phyloP scores from a whole-genome alignment of 37 sponge, comb jelly and placozoan genomes.

The Beroe forskalii region DNA sequence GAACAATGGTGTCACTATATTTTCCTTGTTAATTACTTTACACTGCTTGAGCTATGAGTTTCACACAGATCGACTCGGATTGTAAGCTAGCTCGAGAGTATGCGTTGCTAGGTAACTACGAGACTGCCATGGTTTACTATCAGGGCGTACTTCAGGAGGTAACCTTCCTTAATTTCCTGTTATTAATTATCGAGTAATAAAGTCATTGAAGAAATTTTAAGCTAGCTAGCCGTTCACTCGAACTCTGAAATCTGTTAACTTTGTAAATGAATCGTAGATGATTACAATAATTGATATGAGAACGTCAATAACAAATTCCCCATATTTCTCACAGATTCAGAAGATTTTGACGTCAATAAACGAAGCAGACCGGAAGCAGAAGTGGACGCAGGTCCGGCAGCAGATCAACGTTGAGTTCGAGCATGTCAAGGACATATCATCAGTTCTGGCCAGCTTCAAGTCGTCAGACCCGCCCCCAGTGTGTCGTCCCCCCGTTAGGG shows the following conservation, averaged over 20 bases:
- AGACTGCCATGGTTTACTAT: conserved; percentile 82
- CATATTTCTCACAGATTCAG: conserved; percentile 62
- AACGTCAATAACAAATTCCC: too few relatives aligned
- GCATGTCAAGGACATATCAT: conserved; percentile 74
- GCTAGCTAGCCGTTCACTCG: too few relatives aligned
- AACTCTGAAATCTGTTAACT: too few relatives aligned
- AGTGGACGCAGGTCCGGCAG: conserved; percentile 77
- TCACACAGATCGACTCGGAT: conserved; percentile 58
- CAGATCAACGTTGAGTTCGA: conserved; percentile 80
- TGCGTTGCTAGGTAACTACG: conserved; percentile 83
- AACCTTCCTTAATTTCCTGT: too few relatives aligned
- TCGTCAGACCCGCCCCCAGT: conserved; percentile 11
- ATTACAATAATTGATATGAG: too few relatives aligned
- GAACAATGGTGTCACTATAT: too few relatives aligned
- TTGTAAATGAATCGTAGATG: too few relatives aligned
- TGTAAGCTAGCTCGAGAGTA: conserved; percentile 78
- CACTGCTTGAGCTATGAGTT: conserved; percentile 34
- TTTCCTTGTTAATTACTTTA: too few relatives aligned
- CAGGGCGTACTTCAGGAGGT: conserved; percentile 73
- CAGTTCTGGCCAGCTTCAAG: conserved; percentile 83
- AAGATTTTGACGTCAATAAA: conserved; percentile 66
- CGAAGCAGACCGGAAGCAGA: conserved; percentile 73
- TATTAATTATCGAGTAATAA: too few relatives aligned
- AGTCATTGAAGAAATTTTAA: too few relatives aligned
- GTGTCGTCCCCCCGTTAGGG: background rate